Conservation (phyloP, 2,797 vertebrate species). For the Gallirallus australis region DNA sequence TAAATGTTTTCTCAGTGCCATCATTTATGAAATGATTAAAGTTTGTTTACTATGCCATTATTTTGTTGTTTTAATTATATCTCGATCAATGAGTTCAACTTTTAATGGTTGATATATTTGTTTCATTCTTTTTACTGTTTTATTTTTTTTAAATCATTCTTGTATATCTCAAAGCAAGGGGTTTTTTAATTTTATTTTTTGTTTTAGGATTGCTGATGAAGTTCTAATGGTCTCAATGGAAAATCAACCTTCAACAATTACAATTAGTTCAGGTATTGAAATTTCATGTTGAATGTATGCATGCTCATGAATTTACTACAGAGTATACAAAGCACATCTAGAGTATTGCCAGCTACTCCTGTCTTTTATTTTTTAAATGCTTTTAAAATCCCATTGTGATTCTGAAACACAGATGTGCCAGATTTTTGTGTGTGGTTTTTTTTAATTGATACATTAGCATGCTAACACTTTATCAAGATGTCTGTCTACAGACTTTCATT, state of each 20-base stretch:
- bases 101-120: background rate
- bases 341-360: background rate
- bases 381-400: background rate
- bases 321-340: background rate
- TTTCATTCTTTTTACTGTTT: background rate
- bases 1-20: background rate
- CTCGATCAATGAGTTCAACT: background rate
- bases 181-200: background rate
- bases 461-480: background rate
- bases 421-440: background rate
- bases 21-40: background rate
- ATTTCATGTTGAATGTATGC: background rate
- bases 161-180: background rate
- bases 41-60: background rate
- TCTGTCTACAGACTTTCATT: background rate
- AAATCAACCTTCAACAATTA: conserved; percentile 10
- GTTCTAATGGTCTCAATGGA: conserved; percentile 30
- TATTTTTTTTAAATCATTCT: background rate
- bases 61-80: background rate
- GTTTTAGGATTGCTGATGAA: conserved; percentile 56
- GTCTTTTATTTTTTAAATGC: background rate
- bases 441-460: background rate
- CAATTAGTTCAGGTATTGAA: conserved; percentile 58
- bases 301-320: background rate
- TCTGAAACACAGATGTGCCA: background rate